A percentile compares a stretch with the other conserved stretches of the same genome.
phyloP scores from a whole-genome alignment of 2,113 vertebrate species.

The Erpornis zantholeuca region DNA sequence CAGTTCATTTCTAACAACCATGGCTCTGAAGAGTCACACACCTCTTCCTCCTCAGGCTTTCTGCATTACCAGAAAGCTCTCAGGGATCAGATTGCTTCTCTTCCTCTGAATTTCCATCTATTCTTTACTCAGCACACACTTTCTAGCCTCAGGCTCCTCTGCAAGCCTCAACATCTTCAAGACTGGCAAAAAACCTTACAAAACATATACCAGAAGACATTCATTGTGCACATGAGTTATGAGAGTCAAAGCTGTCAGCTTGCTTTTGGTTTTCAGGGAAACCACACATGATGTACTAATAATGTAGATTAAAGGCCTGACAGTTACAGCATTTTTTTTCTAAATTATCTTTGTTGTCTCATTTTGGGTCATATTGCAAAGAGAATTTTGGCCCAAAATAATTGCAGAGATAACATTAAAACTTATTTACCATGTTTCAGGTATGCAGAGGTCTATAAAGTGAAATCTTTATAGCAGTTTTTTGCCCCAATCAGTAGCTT shows the following conservation, averaged over 20 bases:
- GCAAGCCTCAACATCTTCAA: neutral
- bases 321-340: neutral
- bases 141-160: neutral
- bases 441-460: neutral
- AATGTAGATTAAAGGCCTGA: neutral
- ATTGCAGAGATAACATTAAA: neutral
- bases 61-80: neutral
- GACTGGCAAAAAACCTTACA: neutral
- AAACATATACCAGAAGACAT: neutral
- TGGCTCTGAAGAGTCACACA: neutral
- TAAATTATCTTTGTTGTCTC: neutral
- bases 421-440: neutral
- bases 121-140: neutral
- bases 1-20: neutral
- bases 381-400: neutral
- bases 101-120: neutral
- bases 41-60: neutral
- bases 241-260: neutral
- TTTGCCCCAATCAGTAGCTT: neutral
- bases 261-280: neutral
- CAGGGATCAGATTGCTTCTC: neutral
- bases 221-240: neutral
- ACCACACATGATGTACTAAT: constrained; percentile 12
- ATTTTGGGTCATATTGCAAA: neutral
- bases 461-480: neutral